Conservation (phyloP, 2,113 vertebrate species). For the Astatotilapia flaviijosephi region DNA sequence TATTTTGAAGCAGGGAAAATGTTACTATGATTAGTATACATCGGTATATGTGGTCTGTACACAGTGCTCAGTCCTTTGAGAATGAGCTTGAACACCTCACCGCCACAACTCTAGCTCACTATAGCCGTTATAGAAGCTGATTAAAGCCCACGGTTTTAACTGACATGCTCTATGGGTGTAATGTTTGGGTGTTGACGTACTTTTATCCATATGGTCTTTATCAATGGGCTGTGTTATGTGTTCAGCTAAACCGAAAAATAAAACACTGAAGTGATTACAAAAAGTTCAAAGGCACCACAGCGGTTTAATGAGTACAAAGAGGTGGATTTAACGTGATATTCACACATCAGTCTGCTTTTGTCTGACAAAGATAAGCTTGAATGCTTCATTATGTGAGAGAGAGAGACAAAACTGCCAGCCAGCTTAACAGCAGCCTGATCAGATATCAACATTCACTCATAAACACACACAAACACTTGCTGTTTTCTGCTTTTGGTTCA, state of each 20-base stretch:
- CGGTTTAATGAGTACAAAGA: not conserved
- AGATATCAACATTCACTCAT: conserved; percentile 2
- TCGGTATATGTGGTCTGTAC: not conserved
- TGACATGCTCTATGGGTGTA: not conserved
- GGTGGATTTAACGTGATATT: not conserved
- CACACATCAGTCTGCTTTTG: not conserved
- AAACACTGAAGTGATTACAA: not conserved
- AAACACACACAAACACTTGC: not conserved
- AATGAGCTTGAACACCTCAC: not conserved
- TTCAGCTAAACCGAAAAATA: not conserved
- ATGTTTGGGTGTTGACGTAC: not conserved
- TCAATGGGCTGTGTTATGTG: not conserved
- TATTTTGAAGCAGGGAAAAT: not conserved
- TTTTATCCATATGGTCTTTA: not conserved
- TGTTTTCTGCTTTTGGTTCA: conserved; percentile 10
- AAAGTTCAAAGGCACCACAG: not conserved
- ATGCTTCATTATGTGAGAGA: not conserved
- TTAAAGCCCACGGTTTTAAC: not conserved
- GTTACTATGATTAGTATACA: not conserved
- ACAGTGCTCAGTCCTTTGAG: not conserved
- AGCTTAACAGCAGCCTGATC: not conserved
- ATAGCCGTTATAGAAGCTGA: not conserved
- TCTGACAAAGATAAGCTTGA: not conserved
- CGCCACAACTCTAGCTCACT: not conserved
- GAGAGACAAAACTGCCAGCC: not conserved